Evolutionary conservation across 2,888 invertebrate species (phyloP), one percentile per base, ranked within the genome.

Genomic region (Scelioninae gen. 2): DNA sequence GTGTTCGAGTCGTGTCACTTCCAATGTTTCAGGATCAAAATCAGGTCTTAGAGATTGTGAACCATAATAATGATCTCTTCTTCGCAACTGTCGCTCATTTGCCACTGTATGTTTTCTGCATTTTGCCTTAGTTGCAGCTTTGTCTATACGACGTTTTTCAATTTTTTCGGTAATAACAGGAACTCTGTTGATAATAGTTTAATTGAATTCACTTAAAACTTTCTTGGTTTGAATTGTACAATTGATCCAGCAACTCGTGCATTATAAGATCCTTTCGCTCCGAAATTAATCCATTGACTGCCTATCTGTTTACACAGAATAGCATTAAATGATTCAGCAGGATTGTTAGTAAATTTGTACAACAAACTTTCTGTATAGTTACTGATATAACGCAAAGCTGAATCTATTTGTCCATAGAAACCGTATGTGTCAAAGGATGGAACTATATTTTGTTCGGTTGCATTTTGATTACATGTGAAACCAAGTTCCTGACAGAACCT

Each of bases 221-320:
- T 53, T 16, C 22, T 60, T 2, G 50, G 18, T 46, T 69, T 69
- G 11, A 13, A n/a, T n/a, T 60, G 53, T 7, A 69, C 16, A 5
- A 61, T 53, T 13, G 46, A 45, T 16, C 22, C 53, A 22, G 39
- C 15, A 0, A 60, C 31, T 41, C 65, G 18, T 25, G 18, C 45
- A 45, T 45, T 31, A n/a, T 70, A 70, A 11, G 57, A 57, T n/a
- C 50, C 43, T 43, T 43, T 13, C 1, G 13, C 16, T 19, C 39
- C 39, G 18, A 48, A 74, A 33, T 63, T 41, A 1, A 65, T n/a
- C 19, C 74, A 50, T 33, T 74, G 71, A 0, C 67, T 67, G 7
- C 61, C 57, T 11, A 67, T 52, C 6, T 15, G 7, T 45, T 71
- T 67, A n/a, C 67, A 63, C 2, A 74, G 43, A 2, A 71, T 18